Evolutionary conservation across 2,113 vertebrate genomes (phyloP), one percentile per base, ranked within the genome.

Genomic region (Grallaria varia): DNA sequence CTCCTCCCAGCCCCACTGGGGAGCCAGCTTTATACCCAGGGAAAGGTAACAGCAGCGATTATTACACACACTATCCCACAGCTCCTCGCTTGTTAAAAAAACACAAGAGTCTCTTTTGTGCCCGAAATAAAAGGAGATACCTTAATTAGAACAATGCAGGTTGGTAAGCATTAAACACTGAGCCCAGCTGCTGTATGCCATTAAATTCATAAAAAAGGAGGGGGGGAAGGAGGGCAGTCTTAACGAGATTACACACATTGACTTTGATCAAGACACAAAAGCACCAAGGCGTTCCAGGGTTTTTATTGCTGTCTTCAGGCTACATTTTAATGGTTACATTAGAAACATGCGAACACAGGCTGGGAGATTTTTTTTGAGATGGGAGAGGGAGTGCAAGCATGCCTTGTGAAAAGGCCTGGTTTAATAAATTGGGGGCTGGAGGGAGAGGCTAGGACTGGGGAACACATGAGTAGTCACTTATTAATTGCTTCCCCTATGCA

Each of bases 241-340:
- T 99, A 99, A 99, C 98, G 92, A 99, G 98, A 99, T 99, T 99
- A 99, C 98, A 98, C 87, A 95, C 98, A 97, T 98, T 98, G 98
- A 98, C 98, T 99, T 99, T 99, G 99, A 99, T 99, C 98, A 98
- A 98, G 98, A 98, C 97, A 98, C 98, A 98, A 98, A 98, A 98
- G 98, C 98, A 98, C 98, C 94, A 97, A 97, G 96, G 96, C 96
- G 97, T 98, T 98, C 98, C 97, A 97, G 97, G 98, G 96, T 97
- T 98, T 99, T 99, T 99, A 99, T 98, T 99, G 98, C 98, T 98
- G 98, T 98, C 99, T 99, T 98, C 98, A 97, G 99, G 99, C 98
- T 98, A 98, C 98, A 97, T 98, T 99, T 99, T 99, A 99, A 99
- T 99, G 98, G 98, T 97, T 97, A 98, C 98, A 98, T 98, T 98